Conservation (phyloP, 2,113 vertebrate species). For the Madoqua kirkii region DNA sequence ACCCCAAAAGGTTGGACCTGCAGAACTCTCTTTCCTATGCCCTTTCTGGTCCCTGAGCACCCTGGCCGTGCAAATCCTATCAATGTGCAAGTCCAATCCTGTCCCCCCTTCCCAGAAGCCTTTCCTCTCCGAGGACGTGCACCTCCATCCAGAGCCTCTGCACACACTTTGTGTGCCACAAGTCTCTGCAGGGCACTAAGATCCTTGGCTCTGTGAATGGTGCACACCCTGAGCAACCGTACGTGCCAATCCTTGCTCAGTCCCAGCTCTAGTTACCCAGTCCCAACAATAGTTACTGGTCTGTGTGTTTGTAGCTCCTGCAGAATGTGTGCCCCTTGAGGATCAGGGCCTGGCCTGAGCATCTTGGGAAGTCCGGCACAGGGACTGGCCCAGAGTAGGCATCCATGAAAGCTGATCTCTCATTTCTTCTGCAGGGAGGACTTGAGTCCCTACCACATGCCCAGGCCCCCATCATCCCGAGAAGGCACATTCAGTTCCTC, state of each 20-base stretch:
- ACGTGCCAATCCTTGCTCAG: not conserved
- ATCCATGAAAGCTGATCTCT: not conserved
- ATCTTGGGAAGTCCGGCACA: not conserved
- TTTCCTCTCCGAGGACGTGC: not conserved
- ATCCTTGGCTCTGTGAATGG: not conserved
- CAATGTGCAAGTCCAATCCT: not conserved
- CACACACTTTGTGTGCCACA: not conserved
- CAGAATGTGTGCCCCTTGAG: not conserved
- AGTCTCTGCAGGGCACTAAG: fast-evolving
- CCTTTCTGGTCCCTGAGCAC: not conserved
- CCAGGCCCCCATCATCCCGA: not conserved
- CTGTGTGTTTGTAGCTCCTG: not conserved
- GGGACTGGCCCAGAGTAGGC: not conserved
- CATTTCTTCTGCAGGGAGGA: not conserved
- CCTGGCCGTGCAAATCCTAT: not conserved
- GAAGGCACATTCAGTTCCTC: not conserved
- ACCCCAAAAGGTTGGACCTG: not conserved
- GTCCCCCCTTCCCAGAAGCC: not conserved
- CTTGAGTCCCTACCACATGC: not conserved
- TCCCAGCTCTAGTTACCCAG: not conserved
- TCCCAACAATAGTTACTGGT: not conserved
- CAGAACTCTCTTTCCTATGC: not conserved
- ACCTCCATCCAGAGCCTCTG: not conserved
- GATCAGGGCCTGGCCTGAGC: not conserved
- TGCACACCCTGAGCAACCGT: not conserved